phyloP scores from a whole-genome alignment of 2,113 vertebrate genomes.

The Deroptyus accipitrinus region DNA sequence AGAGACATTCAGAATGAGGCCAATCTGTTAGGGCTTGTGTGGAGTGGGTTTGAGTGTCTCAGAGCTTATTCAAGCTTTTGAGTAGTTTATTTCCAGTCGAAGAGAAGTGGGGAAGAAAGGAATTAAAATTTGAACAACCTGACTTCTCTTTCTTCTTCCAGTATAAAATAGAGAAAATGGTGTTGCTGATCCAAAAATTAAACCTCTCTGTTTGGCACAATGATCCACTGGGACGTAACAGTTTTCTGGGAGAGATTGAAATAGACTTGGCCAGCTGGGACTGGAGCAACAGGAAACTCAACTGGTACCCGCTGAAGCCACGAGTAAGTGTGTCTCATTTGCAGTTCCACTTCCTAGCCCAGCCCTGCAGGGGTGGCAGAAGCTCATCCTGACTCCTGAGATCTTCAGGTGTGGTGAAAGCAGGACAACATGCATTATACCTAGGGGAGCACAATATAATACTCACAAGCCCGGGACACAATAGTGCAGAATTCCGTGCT shows the following conservation, averaged over 20 bases:
- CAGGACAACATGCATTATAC: neutral
- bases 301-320: conserved; percentile 73
- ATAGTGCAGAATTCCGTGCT: neutral
- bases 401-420: neutral
- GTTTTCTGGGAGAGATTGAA: conserved; percentile 76
- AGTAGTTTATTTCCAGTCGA: neutral
- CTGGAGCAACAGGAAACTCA: conserved; percentile 72
- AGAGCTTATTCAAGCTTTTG: neutral
- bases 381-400: neutral
- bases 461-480: accelerated
- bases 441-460: neutral
- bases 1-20: neutral
- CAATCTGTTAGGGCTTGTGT: neutral
- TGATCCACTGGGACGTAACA: conserved; percentile 75
- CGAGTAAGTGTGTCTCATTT: conserved; percentile 50
- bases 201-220: conserved; percentile 79
- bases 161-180: conserved; percentile 79
- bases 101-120: neutral
- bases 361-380: neutral
- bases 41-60: neutral
- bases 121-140: neutral
- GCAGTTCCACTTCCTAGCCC: neutral
- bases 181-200: conserved; percentile 75
- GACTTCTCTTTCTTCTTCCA: conserved; percentile 28
- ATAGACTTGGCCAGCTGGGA: conserved; percentile 76